Evolutionary conservation across 2,113 vertebrate genomes (phyloP).

Genomic region (Narcine bancroftii): DNA sequence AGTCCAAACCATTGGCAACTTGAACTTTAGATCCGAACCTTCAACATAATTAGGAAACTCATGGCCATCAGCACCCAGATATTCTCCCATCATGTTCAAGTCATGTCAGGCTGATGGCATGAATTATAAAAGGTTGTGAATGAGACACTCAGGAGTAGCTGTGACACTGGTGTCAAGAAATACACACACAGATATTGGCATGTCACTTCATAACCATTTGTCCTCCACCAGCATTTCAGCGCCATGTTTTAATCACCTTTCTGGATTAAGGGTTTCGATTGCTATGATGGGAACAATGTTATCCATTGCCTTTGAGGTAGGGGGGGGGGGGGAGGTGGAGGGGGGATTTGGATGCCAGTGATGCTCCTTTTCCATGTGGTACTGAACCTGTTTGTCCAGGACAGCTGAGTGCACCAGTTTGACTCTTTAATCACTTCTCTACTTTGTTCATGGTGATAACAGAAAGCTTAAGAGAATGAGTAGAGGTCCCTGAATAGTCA

Average conservation of each 20-base stretch:
- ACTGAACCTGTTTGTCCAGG: neutral
- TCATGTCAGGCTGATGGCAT: neutral
- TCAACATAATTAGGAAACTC: too few relatives aligned
- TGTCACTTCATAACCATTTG: neutral
- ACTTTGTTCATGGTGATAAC: neutral
- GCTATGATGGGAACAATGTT: neutral
- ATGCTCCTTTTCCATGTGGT: neutral
- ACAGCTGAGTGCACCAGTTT: neutral
- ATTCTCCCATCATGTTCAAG: neutral
- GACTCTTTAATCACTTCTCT: neutral
- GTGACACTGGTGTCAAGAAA: neutral
- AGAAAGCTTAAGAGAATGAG: neutral
- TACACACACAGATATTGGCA: neutral
- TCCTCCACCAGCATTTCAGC: neutral
- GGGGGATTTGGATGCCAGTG: neutral
- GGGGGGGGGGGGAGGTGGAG: too few relatives aligned
- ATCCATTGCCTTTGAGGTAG: too few relatives aligned
- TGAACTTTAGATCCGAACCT: too few relatives aligned
- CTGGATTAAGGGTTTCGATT: neutral
- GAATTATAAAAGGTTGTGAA: neutral
- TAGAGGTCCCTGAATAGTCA: neutral
- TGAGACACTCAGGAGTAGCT: neutral
- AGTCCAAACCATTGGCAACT: too few relatives aligned
- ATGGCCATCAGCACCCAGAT: too few relatives aligned
- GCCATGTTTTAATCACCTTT: neutral